Conservation (phyloP, 2,888 invertebrate species). For the Dryocosmus kuriphilus region DNA sequence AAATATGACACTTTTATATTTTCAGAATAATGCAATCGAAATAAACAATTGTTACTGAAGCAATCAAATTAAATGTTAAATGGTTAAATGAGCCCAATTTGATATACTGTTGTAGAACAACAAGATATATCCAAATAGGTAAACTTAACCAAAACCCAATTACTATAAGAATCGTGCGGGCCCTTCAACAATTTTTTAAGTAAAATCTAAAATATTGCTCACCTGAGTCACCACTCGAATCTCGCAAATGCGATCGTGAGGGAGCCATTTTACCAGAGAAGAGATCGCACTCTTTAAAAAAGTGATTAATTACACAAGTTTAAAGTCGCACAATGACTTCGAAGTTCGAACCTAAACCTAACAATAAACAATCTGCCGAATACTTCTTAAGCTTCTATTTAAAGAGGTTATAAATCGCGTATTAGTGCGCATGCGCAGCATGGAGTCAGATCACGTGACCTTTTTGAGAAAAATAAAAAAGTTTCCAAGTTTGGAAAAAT, state of each 20-base stretch:
- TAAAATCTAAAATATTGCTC: neutral
- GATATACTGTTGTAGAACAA: too few relatives aligned
- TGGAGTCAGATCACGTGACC: neutral
- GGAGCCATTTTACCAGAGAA: constrained; percentile 17
- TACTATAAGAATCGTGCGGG: too few relatives aligned
- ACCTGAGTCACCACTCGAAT: constrained; percentile 29
- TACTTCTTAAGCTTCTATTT: neutral
- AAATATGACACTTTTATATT: too few relatives aligned
- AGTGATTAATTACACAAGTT: neutral
- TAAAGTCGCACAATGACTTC: neutral
- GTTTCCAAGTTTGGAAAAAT: too few relatives aligned
- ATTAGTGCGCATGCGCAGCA: neutral
- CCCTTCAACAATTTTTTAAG: too few relatives aligned
- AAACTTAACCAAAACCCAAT: too few relatives aligned
- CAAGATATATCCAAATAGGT: too few relatives aligned
- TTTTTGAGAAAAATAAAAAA: neutral
- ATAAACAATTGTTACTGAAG: too few relatives aligned
- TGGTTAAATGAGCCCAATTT: too few relatives aligned
- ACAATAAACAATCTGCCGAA: neutral
- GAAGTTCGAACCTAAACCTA: too few relatives aligned
- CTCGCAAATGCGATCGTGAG: constrained; percentile 15
- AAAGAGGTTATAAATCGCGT: neutral
- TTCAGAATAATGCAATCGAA: too few relatives aligned
- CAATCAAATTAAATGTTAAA: too few relatives aligned
- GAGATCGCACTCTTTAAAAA: neutral